Base-by-base conservation (phyloP, 2,113 vertebrate species). In the Diphyllodes magnificus region DNA sequence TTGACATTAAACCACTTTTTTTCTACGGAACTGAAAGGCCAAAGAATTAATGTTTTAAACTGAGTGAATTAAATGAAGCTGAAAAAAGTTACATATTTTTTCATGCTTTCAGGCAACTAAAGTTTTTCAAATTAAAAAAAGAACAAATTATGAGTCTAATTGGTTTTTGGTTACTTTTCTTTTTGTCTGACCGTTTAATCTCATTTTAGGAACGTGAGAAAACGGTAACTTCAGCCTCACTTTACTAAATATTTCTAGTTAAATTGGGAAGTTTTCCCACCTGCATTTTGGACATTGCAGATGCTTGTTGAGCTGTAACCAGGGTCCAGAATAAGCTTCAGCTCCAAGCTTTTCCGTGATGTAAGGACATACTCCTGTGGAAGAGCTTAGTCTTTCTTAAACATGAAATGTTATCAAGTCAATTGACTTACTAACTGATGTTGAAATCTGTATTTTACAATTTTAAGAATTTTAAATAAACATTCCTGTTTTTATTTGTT, bases 401-500 rank as follows among this genome's bases (percentile, higher is more conserved):
- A 66, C 10, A 15, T 16, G 20, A 65, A 81, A 63, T 66, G 2
- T 30, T 70, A 61, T 25, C 18, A 54, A 65, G 7, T 40, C 15
- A 88, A 35, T 50, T 77, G 40, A 60, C 6, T 61, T 61, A 65
- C 1, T 44, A 69, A 78, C 10, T 3, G 5, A 64, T 72, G 14
- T 6, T 73, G 12, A 83, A 75, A 60, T 35, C n/a, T 4, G 1
- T 16, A 13, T 37, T 4, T 68, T 91, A 75, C 54, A 71, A 95
- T 92, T 96, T 82, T 49, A 82, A 81, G 33, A 94, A 95, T 31
- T 85, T 42, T 50, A 57, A 56, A n/a, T 85, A 60, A 85, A 76
- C 33, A 45, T 82, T 81, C 13, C 20, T 1, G 39, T 85, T 95
- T 82, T 90, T 82, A 81, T 90, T 86, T 64, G 71, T 86, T 91